Evolutionary conservation across 2,888 invertebrate genomes (phyloP).

Genomic region (Baccha elongata): DNA sequence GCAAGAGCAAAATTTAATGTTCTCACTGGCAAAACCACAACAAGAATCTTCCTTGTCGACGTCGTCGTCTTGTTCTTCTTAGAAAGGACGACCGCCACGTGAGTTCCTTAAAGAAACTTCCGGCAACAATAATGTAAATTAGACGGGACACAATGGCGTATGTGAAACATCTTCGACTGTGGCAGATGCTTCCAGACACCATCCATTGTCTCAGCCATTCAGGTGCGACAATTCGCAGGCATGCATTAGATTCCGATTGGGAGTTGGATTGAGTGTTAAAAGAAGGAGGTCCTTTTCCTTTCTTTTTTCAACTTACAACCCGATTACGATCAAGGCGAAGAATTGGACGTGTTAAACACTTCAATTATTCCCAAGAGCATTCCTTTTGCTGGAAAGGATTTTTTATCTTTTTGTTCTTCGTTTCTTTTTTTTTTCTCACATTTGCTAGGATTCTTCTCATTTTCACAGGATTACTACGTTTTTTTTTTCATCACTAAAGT

Average conservation of each 20-base stretch:
- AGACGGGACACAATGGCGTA: slow-evolving; percentile 59
- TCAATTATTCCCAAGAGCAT: slow-evolving; percentile 73
- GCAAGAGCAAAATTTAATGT: slow-evolving; percentile 68
- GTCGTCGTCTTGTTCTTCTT: slow-evolving; percentile 20
- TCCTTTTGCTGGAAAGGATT: slow-evolving; percentile 31
- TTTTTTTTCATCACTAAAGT: slow-evolving; percentile 55
- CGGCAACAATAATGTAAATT: slow-evolving; percentile 68
- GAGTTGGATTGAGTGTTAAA: slow-evolving; percentile 39
- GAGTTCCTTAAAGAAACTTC: slow-evolving; percentile 65
- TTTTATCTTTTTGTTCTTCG: slow-evolving; percentile 5
- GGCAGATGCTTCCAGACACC: slow-evolving; percentile 54
- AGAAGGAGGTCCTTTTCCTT: slow-evolving; percentile 17
- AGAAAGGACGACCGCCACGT: slow-evolving; percentile 22
- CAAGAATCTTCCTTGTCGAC: slow-evolving; percentile 35
- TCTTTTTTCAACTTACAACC: slow-evolving; percentile 60
- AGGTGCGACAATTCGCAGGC: slow-evolving; percentile 71
- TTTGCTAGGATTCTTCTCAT: slow-evolving; percentile 53
- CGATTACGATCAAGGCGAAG: slow-evolving; percentile 68
- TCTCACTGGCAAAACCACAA: slow-evolving; percentile 66
- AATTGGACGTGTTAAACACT: slow-evolving; percentile 72
- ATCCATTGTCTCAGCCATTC: slow-evolving; percentile 62
- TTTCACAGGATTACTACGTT: slow-evolving; percentile 60
- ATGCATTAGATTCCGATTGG: slow-evolving; percentile 72
- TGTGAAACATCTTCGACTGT: slow-evolving; percentile 70
- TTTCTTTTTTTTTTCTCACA: slow-evolving; percentile 26